Base-by-base conservation (phyloP, 37 sponge, comb jelly and placozoan genomes). In the Ephydatia muelleri region DNA sequence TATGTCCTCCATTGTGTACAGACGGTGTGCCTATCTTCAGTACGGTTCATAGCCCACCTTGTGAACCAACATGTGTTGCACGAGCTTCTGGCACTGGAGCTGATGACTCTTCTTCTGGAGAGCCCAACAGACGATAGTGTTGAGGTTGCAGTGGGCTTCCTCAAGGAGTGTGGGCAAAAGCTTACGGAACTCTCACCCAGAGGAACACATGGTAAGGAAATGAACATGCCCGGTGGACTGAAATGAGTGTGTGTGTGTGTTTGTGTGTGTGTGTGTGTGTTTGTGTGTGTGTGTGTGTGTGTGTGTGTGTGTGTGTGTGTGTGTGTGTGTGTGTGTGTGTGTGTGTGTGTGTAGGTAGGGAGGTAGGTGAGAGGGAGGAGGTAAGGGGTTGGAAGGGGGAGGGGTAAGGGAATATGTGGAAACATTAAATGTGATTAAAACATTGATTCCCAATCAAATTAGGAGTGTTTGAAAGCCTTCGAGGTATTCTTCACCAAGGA, bases 41-140 rank as follows among this genome's bases (percentile, higher is more conserved):
- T 90, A 6, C 84, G 87, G 82, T 99, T 99, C 68, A 48, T 99
- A 1, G 99, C 94, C 30, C 99, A 99, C 43, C 87, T 99, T 64
- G 97, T 95, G 33, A 99, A 99, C 88, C 99, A 99, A 86, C 87
- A 92, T 27, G 90, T 93, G 22, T 73, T 91, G 12, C 92, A 99
- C 67, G 99, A 99, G 86, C 66, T 99, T 40, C 79, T 93, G 22
- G 95, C 92, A n/a, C 83, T 99, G 80, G 95, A 99, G 89, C 47
- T 97, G 26, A 87, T 99, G 28, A 92, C 97, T 29, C 77, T 99
- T 35, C 81, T 99, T 0, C 80, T 99, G 72, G 99, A 99, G 80
- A 88, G 91, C 2, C 92, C 99, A 0, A 95, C 94, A 0, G 94
- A 95, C 43, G 97, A 99, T 88, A 97, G 94, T 64, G 94, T 99